These are phyloP conservation scores for Larimichthys polyactis DNA, from an alignment of 2,113 vertebrate genomes.

Conservation along the genomic window DNA sequence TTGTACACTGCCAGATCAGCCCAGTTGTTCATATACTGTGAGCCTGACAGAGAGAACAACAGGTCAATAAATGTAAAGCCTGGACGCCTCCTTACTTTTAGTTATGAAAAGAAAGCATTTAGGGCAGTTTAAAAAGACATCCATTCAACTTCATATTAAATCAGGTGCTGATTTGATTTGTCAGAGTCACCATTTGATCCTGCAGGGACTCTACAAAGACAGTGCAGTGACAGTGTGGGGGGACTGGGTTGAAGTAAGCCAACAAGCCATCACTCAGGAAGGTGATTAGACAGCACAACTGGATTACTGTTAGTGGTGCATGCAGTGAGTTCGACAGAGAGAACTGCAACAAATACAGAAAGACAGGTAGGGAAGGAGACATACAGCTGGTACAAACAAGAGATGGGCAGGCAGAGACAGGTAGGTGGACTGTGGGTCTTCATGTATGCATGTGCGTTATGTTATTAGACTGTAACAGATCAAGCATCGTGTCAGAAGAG, in stretches of 20 bases:
- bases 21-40: background rate
- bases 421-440: background rate
- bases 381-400: background rate
- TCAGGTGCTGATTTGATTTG: constrained; percentile 30
- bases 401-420: background rate
- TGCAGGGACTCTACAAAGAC: constrained; percentile 18
- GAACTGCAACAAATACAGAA: background rate
- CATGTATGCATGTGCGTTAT: background rate
- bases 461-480: background rate
- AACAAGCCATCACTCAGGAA: constrained; percentile 36
- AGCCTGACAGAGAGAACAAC: background rate
- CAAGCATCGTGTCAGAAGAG: background rate
- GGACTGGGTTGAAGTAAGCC: background rate
- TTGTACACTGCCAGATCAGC: too few species aligned
- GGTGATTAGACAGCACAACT: constrained; percentile 34
- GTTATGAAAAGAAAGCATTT: background rate
- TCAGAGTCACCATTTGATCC: constrained; percentile 23
- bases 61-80: background rate
- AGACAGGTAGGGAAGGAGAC: background rate
- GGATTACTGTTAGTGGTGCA: background rate
- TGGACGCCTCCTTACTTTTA: background rate
- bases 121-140: constrained; percentile 1
- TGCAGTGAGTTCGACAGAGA: background rate
- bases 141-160: constrained; percentile 4
- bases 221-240: constrained; percentile 5